phyloP scores from a whole-genome alignment of 1,140 invertebrate species.

The Leptonema lineaticorne region DNA sequence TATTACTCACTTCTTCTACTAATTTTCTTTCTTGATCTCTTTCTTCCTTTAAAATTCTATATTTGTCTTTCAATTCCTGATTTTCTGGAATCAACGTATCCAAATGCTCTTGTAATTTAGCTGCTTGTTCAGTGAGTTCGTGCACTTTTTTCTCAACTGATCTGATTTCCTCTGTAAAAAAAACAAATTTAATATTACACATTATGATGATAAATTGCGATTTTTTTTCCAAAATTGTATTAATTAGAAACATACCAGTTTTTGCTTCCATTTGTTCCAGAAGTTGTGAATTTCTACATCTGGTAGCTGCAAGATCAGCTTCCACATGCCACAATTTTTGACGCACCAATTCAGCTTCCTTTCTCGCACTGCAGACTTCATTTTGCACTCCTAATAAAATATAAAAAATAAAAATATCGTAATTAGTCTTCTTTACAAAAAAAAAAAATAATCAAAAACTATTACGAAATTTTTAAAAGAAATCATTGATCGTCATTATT shows the following conservation, averaged over 20 bases:
- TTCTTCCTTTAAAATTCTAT: constrained; percentile 47
- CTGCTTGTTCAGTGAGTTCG: constrained; percentile 46
- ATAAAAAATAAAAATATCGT: constrained; percentile 28
- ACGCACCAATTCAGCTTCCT: constrained; percentile 52
- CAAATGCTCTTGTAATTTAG: constrained; percentile 47
- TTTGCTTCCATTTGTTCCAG: constrained; percentile 48
- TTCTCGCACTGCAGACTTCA: constrained; percentile 51
- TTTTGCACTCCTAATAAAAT: constrained; percentile 55
- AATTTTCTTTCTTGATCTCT: constrained; percentile 47
- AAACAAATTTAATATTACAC: background rate
- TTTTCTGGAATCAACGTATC: constrained; percentile 47
- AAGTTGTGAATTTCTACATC: constrained; percentile 50
- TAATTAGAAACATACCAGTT: constrained; percentile 44
- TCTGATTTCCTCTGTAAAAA: constrained; percentile 28
- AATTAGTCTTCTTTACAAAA: background rate
- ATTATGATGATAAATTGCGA: background rate
- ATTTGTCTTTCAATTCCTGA: constrained; percentile 47
- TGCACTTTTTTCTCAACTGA: constrained; percentile 16
- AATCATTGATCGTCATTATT: too few relatives aligned
- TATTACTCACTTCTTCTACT: constrained; percentile 17
- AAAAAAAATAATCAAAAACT: too few relatives aligned
- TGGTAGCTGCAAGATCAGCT: constrained; percentile 50
- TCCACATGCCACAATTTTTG: constrained; percentile 51
- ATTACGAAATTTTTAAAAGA: too few relatives aligned
- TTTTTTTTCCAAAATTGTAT: background rate